phyloP scores from a whole-genome alignment of 1,140 invertebrate species.

The Lepidurus couesii region DNA sequence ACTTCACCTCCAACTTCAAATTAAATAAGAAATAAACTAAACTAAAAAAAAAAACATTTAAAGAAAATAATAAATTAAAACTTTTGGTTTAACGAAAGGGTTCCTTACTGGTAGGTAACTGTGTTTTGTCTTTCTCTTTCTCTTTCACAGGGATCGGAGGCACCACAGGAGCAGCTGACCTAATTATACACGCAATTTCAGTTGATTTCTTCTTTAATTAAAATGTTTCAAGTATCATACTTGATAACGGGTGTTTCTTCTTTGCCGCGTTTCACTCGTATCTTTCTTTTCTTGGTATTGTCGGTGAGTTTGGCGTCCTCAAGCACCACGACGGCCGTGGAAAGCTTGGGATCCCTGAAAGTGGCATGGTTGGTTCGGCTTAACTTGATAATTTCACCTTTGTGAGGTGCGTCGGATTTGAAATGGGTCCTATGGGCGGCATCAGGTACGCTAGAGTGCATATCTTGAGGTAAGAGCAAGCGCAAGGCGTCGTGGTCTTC shows the following conservation, averaged over 20 bases:
- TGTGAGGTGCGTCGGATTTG: conserved; percentile 26
- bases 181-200: not conserved
- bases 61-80: too few species aligned
- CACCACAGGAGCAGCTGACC: too few species aligned
- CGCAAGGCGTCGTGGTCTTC: conserved; percentile 38
- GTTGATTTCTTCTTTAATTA: not conserved
- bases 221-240: not conserved
- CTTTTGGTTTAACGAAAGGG: too few species aligned
- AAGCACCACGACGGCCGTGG: not conserved
- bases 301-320: not conserved
- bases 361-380: not conserved
- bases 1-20: too few species aligned
- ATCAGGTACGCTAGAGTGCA: conserved; percentile 58
- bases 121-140: not conserved
- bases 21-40: too few species aligned
- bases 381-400: conserved; percentile 32
- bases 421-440: conserved; percentile 47
- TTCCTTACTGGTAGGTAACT: too few species aligned
- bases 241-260: not conserved
- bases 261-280: not conserved
- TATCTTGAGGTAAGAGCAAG: conserved; percentile 48
- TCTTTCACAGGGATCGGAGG: not conserved
- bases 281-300: not conserved
- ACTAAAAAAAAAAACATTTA: too few species aligned
- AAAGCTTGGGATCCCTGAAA: conserved; percentile 14